Evolutionary conservation across 2,888 invertebrate genomes (phyloP).

Genomic region (Drosophila formosana): DNA sequence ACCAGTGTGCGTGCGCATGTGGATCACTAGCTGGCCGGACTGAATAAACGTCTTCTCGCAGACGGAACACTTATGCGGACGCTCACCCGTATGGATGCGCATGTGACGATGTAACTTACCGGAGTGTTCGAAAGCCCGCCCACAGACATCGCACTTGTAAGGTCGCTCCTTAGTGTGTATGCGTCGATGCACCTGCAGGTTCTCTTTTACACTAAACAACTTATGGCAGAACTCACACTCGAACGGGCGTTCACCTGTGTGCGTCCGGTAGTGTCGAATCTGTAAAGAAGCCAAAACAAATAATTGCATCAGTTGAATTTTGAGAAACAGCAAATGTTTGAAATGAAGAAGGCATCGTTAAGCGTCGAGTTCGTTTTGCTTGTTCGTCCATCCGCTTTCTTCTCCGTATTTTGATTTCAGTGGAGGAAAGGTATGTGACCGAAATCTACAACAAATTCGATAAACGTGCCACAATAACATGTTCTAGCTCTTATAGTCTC

Average conservation of each 20-base stretch:
- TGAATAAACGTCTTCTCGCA: constrained; percentile 96
- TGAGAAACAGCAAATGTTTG: background rate
- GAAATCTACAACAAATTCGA: no score
- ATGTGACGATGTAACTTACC: constrained; percentile 96
- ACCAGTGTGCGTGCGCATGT: constrained; percentile 94
- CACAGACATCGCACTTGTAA: constrained; percentile 95
- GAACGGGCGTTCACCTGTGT: constrained; percentile 96
- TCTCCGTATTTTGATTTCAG: no score
- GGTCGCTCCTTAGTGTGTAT: constrained; percentile 97
- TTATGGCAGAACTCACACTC: constrained; percentile 96
- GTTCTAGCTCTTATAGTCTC: no score
- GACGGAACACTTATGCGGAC: constrained; percentile 94
- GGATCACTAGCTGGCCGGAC: constrained; percentile 95
- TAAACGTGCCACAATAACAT: no score
- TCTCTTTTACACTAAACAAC: constrained; percentile 96
- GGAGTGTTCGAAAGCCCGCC: constrained; percentile 95
- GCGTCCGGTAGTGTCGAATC: constrained; percentile 93
- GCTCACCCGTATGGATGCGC: constrained; percentile 94
- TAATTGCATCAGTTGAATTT: background rate
- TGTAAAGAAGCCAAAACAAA: constrained; percentile 32
- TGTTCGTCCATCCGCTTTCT: no score
- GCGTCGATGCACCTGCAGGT: constrained; percentile 94
- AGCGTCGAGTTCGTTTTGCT: no score
- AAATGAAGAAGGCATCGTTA: no score
- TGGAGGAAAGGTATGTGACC: no score